Evolutionary conservation across 2,888 invertebrate species (phyloP).

Genomic region (Caenorhabditis parvicauda): DNA sequence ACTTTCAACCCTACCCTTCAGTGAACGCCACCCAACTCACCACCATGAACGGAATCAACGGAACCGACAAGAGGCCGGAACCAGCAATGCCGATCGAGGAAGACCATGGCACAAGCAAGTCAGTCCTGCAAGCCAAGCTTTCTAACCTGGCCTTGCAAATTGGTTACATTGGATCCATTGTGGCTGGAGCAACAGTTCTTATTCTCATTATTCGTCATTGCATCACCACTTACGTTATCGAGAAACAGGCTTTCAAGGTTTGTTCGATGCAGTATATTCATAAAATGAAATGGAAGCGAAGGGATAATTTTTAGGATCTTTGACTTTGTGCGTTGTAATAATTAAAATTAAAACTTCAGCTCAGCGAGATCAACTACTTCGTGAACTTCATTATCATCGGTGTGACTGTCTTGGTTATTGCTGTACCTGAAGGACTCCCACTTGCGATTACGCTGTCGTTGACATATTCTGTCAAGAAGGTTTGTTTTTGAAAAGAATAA

Average conservation of each 20-base stretch:
- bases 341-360: background rate
- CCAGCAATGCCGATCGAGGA: constrained; percentile 12
- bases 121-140: constrained; percentile 51
- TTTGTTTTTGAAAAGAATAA: constrained; percentile 65
- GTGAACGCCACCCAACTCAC: too few species aligned
- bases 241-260: constrained; percentile 36
- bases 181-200: constrained; percentile 92
- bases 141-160: too few species aligned
- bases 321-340: background rate
- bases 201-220: constrained; percentile 93
- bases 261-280: background rate
- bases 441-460: constrained; percentile 95
- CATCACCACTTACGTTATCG: constrained; percentile 75
- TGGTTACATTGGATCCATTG: constrained; percentile 74
- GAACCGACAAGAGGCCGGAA: constrained; percentile 13
- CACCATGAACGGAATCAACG: constrained; percentile 33
- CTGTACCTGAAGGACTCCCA: constrained; percentile 97
- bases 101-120: constrained; percentile 42
- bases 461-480: constrained; percentile 94
- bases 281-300: background rate
- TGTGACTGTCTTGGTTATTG: constrained; percentile 97
- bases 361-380: constrained; percentile 76
- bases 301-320: background rate
- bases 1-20: too few species aligned
- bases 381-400: constrained; percentile 98